Evolutionary conservation across 2,888 invertebrate species (phyloP), one percentile per base, ranked within the genome.

Genomic region (Cataglyphis rosenhaueri): DNA sequence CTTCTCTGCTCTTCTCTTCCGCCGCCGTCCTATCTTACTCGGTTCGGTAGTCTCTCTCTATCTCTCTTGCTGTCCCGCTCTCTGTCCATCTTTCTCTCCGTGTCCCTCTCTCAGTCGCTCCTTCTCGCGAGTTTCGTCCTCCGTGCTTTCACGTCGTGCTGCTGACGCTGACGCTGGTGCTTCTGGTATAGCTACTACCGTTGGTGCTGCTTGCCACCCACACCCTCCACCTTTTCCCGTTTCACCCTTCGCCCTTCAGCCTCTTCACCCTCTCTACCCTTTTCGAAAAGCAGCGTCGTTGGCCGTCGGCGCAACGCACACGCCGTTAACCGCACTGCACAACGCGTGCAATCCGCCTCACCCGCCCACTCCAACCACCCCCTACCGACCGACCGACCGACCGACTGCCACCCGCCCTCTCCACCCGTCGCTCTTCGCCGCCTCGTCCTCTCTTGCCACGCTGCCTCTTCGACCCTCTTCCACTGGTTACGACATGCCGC

Each of bases 271-370:
- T 88, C 90, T 91, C 89, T 85, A 91, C 87, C 87, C 91, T 92
- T 90, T 92, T 92, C 91, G 91, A 92, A 93, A 91, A 89, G 87
- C 89, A 89, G 83, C 89, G 89, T 89, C 91, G 92, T 92, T 92
- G 92, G 90, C 91, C 92, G 92, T 92, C 92, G 92, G 91, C 92
- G 91, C 92, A 93, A 93, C 93, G 93, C 93, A 93, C 93, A 92
- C 93, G 92, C 92, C 92, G 92, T 92, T 92, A 93, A 93, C 93
- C 93, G 91, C 92, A 92, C 92, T 93, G 93, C 93, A 93, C 92
- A 93, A 92, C 93, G 93, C 93, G 91, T 93, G 92, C 92, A 92
- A 91, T 91, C 89, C 90, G 84, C 91, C 91, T 87, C 83, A 66
- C 86, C 57, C 89, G 73, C 86, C 86, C 89, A 82, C 84, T 55